These are phyloP conservation scores for Mobula birostris DNA, from an alignment of 2,113 vertebrate genomes.

Conservation along the genomic window DNA sequence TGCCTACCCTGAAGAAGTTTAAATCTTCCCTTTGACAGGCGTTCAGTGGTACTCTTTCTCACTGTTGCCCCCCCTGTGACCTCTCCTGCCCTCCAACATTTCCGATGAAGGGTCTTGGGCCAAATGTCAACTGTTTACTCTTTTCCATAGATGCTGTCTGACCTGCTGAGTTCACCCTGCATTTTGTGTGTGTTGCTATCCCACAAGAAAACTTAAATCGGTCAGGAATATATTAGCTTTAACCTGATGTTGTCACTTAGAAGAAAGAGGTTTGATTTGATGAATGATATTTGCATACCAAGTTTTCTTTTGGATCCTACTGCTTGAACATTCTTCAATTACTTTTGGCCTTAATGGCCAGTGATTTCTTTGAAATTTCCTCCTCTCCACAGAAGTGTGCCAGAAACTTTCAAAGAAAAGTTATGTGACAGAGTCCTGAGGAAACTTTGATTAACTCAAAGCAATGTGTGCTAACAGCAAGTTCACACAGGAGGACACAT, in stretches of 20 bases:
- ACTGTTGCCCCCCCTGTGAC: too few relatives aligned
- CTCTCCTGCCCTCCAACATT: too few relatives aligned
- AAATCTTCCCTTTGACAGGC: too few relatives aligned
- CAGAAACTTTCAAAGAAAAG: neutral
- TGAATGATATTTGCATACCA: neutral
- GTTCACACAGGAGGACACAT: neutral
- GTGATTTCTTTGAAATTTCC: neutral
- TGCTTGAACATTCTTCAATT: neutral
- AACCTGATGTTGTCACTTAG: neutral
- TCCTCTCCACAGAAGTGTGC: neutral
- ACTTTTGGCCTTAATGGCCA: neutral
- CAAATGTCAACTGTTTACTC: too few relatives aligned
- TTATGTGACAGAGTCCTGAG: neutral
- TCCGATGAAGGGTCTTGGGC: too few relatives aligned
- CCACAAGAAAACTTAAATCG: too few relatives aligned
- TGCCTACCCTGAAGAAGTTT: too few relatives aligned
- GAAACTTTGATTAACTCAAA: neutral
- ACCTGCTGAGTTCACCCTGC: too few relatives aligned
- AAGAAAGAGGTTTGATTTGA: neutral
- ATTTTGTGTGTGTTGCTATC: too few relatives aligned
- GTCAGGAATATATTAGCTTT: neutral
- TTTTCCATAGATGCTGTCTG: too few relatives aligned
- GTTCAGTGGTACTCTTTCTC: too few relatives aligned
- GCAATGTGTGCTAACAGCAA: neutral
- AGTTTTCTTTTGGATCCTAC: neutral